These are phyloP conservation scores for Achlya flavicornis DNA, from an alignment of 2,888 invertebrate genomes.

Conservation along the genomic window DNA sequence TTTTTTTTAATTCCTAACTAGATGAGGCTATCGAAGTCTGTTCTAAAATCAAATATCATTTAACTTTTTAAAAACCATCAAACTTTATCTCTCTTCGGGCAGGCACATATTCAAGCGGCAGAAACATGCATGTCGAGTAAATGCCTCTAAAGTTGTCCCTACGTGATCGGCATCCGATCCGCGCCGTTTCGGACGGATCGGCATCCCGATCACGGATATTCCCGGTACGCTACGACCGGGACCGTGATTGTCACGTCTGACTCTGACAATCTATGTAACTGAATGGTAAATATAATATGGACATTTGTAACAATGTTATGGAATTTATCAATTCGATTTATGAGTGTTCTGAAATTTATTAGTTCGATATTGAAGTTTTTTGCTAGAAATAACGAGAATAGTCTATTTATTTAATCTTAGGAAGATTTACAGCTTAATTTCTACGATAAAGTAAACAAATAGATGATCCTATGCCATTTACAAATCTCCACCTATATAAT, in stretches of 20 bases:
- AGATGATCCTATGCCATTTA: too few species aligned
- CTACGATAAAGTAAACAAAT: too few species aligned
- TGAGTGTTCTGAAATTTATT: background rate
- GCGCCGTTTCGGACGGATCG: conserved; percentile 19
- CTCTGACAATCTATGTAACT: conserved; percentile 42
- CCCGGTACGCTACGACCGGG: conserved; percentile 48
- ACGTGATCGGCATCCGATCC: conserved; percentile 50
- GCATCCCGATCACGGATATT: conserved; percentile 63
- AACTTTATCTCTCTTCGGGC: conserved; percentile 21
- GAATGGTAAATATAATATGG: conserved; percentile 22
- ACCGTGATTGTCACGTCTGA: conserved; percentile 48
- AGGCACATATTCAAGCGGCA: conserved; percentile 29
- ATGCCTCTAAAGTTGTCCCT: conserved; percentile 46
- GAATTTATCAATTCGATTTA: too few species aligned
- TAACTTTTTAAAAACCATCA: background rate
- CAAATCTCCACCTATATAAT: too few species aligned
- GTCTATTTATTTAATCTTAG: too few species aligned
- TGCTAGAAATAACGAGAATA: too few species aligned
- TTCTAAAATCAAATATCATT: too few species aligned
- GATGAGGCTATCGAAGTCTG: too few species aligned
- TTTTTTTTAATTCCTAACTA: too few species aligned
- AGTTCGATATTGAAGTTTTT: background rate
- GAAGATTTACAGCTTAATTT: too few species aligned
- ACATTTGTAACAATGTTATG: conserved; percentile 16
- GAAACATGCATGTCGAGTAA: conserved; percentile 39